Evolutionary conservation across 2,113 vertebrate genomes (phyloP), one percentile per base, ranked within the genome.

Genomic region (Rhinichthys klamathensis): DNA sequence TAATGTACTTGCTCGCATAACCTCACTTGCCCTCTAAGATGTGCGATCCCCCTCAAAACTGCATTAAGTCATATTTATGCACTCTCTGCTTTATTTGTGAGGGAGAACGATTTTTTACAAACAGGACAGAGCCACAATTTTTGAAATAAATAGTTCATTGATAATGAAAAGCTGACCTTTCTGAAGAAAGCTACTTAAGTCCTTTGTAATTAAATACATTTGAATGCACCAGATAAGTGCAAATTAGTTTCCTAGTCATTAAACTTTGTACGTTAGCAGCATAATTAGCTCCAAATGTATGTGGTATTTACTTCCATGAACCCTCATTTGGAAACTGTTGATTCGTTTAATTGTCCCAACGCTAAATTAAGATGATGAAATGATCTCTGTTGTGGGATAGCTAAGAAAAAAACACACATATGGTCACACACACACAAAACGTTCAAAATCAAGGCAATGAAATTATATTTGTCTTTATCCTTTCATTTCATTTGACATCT

Each of bases 361-460:
- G 4, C 35, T 41, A 41, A n/a, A 44, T 72, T 11, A 54, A 76
- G 27, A 18, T 38, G 3, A 30, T 65, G 13, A 41, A 65, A 63
- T 65, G 15, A 49, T 16, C 23, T 46, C n/a, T 80, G 58, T 65
- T 65, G 41, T 80, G 60, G 49, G 56, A 87, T 80, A 76, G 60
- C 72, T 56, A 56, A 84, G 44, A 84, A 54, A 60, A 54, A 73
- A 51, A 82, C 63, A 13, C 38, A 44, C 13, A 56, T n/a, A 77
- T 46, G 61, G 16, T 51, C 63, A 61, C 61, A 69, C 72, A 76
- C 46, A 87, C 18, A 54, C 49, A 30, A 1, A 56, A 56, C 18
- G 35, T 87, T 84, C 44, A 23, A 87, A 87, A 38, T 84, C 82
- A 87, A 81, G 82, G 86, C 83, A 87, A 69, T 60, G 15, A 69